These are phyloP conservation scores for Magallana gigas DNA, from an alignment of 1,140 invertebrate species.

Conservation along the genomic window DNA sequence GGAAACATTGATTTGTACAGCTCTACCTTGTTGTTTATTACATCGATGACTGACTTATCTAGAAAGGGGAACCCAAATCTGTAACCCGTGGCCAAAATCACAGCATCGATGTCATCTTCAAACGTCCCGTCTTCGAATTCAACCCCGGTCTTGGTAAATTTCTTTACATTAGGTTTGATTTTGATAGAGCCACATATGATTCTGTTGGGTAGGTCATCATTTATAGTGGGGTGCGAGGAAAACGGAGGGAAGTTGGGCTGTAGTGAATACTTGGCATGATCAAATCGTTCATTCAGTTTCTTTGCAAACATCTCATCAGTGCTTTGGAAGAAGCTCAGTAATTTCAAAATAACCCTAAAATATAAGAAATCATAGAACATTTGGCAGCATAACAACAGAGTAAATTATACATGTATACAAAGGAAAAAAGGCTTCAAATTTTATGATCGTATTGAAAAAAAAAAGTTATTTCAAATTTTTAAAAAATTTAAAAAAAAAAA, in stretches of 20 bases:
- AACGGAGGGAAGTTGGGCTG: conserved; percentile 79
- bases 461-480: too few relatives aligned
- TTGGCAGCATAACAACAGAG: not conserved
- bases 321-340: not conserved
- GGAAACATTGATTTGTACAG: conserved; percentile 81
- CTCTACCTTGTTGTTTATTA: conserved; percentile 74
- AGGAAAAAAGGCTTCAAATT: too few relatives aligned
- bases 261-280: conserved; percentile 80
- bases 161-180: conserved; percentile 76
- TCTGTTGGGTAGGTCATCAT: conserved; percentile 81
- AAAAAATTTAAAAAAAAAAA: too few relatives aligned
- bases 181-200: conserved; percentile 79
- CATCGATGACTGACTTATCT: conserved; percentile 67
- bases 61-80: conserved; percentile 73
- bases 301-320: not conserved
- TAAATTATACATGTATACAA: too few relatives aligned
- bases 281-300: conserved; percentile 74
- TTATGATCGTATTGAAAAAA: too few relatives aligned
- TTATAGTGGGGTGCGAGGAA: conserved; percentile 80
- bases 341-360: not conserved
- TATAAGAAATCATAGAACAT: not conserved
- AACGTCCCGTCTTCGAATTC: conserved; percentile 77
- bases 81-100: conserved; percentile 74
- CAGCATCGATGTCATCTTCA: conserved; percentile 70
- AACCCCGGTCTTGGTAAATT: conserved; percentile 75